phyloP scores from a whole-genome alignment of 2,113 vertebrate species.

The Macrotis lagotis region DNA sequence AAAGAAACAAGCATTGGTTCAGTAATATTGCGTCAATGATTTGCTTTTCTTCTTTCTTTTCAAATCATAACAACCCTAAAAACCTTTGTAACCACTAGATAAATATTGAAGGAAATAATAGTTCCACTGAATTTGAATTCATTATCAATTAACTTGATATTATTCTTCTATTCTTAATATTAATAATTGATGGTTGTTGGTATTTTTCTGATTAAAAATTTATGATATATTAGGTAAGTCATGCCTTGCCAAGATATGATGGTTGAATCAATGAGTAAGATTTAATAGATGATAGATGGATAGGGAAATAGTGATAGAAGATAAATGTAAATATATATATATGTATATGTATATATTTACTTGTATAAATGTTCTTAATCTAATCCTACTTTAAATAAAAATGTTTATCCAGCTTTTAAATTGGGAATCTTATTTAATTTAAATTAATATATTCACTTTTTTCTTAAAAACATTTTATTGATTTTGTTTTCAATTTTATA shows the following conservation, averaged over 20 bases:
- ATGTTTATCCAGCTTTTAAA: neutral
- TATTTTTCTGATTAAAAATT: neutral
- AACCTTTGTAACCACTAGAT: neutral
- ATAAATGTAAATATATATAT: neutral
- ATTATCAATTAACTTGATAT: neutral
- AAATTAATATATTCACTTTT: neutral
- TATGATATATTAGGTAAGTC: neutral
- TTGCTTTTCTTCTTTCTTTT: neutral
- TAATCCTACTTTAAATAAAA: neutral
- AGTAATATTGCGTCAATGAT: neutral
- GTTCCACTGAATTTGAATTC: neutral
- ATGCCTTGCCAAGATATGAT: neutral
- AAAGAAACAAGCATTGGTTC: neutral
- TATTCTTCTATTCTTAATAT: neutral
- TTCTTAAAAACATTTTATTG: neutral
- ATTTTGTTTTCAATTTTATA: neutral
- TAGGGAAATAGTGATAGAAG: neutral
- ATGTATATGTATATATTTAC: too few species aligned
- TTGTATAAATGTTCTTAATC: neutral
- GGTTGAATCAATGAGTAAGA: neutral
- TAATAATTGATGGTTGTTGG: neutral
- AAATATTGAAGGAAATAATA: neutral
- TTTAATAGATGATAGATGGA: neutral
- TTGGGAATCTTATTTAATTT: neutral
- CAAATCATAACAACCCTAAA: neutral